Percentiles rank a stretch among this genome's conserved stretches.
These are phyloP conservation scores for Rotaria magnacalcarata DNA, from an alignment of 2,888 invertebrate species.

Conservation along the genomic window DNA sequence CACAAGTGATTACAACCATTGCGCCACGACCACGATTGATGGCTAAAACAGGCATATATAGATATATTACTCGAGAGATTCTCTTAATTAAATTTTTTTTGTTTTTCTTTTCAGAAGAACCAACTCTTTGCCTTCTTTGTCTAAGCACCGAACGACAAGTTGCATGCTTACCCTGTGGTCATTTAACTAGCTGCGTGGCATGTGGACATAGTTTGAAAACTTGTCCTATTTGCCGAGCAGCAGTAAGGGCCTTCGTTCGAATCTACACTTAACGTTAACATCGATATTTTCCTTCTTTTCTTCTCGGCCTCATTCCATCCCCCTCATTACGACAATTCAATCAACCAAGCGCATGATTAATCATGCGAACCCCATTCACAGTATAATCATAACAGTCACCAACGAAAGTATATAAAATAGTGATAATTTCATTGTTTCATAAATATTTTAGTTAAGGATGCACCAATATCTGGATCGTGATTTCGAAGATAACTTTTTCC, in stretches of 20 bases:
- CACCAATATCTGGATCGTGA: no score
- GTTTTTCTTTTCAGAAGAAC: not conserved
- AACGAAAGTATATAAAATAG: not conserved
- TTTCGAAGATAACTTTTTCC: no score
- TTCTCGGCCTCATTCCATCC: no score
- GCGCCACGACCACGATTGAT: not conserved
- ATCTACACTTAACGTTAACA: not conserved
- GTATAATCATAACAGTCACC: not conserved
- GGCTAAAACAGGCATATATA: not conserved
- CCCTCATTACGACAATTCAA: no score
- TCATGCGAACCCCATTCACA: not conserved
- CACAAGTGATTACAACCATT: not conserved
- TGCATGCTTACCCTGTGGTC: slow-evolving; percentile 6
- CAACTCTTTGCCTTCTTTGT: not conserved
- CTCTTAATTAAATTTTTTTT: not conserved
- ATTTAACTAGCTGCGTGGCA: not conserved
- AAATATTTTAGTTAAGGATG: not conserved
- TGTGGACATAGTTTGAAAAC: not conserved
- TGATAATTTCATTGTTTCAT: not conserved
- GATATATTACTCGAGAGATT: not conserved
- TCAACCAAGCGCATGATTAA: not conserved
- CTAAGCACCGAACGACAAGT: not conserved
- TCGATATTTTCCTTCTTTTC: no score
- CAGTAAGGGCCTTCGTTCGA: not conserved
- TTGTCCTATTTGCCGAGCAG: not conserved